Evolutionary conservation across 2,113 vertebrate genomes (phyloP), one percentile per base, ranked within the genome.

Genomic region (Phaethon lepturus): DNA sequence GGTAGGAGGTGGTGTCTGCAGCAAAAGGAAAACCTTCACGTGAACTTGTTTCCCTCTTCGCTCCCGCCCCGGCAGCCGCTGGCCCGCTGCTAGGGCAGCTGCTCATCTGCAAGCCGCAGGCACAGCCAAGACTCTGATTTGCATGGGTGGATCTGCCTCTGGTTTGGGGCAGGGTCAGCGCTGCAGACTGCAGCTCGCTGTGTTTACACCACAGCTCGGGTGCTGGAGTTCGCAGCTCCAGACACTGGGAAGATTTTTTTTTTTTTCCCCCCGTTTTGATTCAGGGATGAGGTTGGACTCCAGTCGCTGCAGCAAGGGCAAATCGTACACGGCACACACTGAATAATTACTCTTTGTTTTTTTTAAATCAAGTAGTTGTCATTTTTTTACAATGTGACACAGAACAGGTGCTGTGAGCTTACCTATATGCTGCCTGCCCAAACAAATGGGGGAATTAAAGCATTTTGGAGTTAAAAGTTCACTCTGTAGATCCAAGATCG

Each of bases 321-420:
- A 10, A 8, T 35, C 25, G 4, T 10, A 2, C 13, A 0, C 53
- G 16, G 67, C 33, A 26, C 73, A 19, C 6, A 0, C 10, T 11
- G 14, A 64, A 6, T 13, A 29, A 75, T 15, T 31, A 50, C 45
- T 49, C 22, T 0, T 8, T 22, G n/a, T 44, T 53, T n/a, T 17
- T 29, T 49, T 12, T 18, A 62, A 28, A 42, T 52, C 35, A 4
- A 42, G 40, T 11, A 11, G 20, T 44, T n/a, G 49, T 68, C 40
- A 6, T 42, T 53, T 73, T 73, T 53, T 73, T 22, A 31, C 59
- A 19, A 2, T 0, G 5, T 68, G 76, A 84, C 42, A 7, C 18
- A 7, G 17, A 78, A 20, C 82, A 76, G 93, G 91, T 76, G 88
- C 93, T 35, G 49, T 7, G 50, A 50, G 40, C 50, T 64, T 8